These are phyloP conservation scores for Ephestia elutella DNA, from an alignment of 1,140 invertebrate species.

Conservation along the genomic window DNA sequence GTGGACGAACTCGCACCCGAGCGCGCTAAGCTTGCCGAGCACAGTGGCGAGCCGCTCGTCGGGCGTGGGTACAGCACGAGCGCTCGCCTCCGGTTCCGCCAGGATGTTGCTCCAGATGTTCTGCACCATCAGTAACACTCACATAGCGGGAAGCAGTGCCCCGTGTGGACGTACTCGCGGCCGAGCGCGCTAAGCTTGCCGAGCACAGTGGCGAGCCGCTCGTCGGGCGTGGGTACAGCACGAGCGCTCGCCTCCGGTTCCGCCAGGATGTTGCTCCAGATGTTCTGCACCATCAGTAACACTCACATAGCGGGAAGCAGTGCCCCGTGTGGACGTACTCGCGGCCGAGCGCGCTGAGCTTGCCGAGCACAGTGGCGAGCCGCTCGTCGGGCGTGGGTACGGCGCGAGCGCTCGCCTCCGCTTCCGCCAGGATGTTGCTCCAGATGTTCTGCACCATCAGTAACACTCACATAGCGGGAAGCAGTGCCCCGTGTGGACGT, in stretches of 20 bases:
- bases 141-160: constrained; percentile 85
- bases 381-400: constrained; percentile 76
- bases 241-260: constrained; percentile 63
- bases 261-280: constrained; percentile 86
- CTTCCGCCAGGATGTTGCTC: constrained; percentile 82
- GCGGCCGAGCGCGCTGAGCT: constrained; percentile 82
- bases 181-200: constrained; percentile 84
- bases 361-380: constrained; percentile 80
- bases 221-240: constrained; percentile 68
- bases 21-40: constrained; percentile 82
- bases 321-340: constrained; percentile 83
- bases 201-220: constrained; percentile 80
- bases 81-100: constrained; percentile 69
- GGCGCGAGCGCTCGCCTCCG: constrained; percentile 50
- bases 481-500: constrained; percentile 82
- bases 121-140: too few relatives aligned
- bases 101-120: constrained; percentile 88
- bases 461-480: constrained; percentile 86
- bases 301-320: constrained; percentile 85
- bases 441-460: too few relatives aligned
- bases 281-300: too few relatives aligned
- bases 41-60: constrained; percentile 81
- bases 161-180: constrained; percentile 81
- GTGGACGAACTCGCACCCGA: constrained; percentile 83
- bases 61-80: constrained; percentile 50